A percentile compares a stretch with the other conserved stretches of the same genome.
phyloP scores from a whole-genome alignment of 2,888 invertebrate genomes.

The Calephelis perditalis region DNA sequence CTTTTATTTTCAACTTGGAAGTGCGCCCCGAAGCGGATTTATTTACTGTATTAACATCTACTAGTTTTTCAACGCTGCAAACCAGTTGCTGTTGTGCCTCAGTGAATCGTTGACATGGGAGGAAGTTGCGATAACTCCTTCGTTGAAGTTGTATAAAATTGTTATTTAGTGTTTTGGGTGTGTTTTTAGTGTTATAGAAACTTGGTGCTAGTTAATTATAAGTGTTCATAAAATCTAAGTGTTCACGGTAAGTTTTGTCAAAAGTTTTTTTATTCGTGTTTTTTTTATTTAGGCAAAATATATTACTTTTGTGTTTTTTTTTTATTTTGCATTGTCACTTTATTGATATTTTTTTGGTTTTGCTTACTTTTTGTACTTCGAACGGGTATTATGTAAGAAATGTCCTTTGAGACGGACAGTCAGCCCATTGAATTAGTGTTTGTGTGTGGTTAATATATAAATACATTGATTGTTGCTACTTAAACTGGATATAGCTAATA shows the following conservation, averaged over 20 bases:
- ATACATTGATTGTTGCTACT: too few species aligned
- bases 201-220: neutral
- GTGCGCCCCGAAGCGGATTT: conserved; percentile 17
- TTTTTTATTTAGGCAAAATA: too few species aligned
- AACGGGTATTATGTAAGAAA: too few species aligned
- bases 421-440: too few species aligned
- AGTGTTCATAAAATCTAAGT: neutral
- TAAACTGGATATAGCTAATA: too few species aligned
- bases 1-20: conserved; percentile 17
- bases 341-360: too few species aligned
- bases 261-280: too few species aligned
- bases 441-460: too few species aligned
- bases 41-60: conserved; percentile 22
- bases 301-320: too few species aligned
- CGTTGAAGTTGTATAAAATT: conserved; percentile 27
- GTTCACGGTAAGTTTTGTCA: neutral
- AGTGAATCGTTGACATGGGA: conserved; percentile 50
- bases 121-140: conserved; percentile 45
- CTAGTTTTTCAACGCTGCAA: conserved; percentile 24
- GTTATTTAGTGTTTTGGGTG: conserved; percentile 23
- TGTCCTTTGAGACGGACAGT: too few species aligned
- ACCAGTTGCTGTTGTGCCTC: conserved; percentile 30
- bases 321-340: too few species aligned
- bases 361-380: too few species aligned
- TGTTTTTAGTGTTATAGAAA: neutral